Evolutionary conservation across 2,113 vertebrate species (phyloP).

Genomic region (Vimba vimba): DNA sequence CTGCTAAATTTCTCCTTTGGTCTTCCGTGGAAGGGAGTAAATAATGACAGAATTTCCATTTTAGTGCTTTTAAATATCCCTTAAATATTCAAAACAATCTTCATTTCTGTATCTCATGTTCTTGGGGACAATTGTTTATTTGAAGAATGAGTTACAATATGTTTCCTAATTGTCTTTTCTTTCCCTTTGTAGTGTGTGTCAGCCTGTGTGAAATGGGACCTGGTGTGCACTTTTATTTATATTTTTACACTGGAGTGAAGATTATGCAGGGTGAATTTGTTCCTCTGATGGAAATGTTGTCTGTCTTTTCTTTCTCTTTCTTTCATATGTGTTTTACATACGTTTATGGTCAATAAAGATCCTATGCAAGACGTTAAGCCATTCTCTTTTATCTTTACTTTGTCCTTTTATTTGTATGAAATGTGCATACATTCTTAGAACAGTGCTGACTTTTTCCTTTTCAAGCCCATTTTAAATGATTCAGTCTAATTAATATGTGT

Average conservation of each 20-base stretch:
- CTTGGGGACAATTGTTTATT: neutral
- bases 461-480: neutral
- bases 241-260: slow-evolving; percentile 21
- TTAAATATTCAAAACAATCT: neutral
- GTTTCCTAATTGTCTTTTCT: slow-evolving; percentile 52
- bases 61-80: neutral
- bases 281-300: slow-evolving; percentile 26
- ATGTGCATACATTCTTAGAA: neutral
- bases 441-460: neutral
- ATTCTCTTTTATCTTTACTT: neutral
- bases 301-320: neutral
- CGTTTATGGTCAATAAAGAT: slow-evolving; percentile 67
- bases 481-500: neutral
- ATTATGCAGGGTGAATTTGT: neutral
- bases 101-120: neutral
- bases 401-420: neutral
- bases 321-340: slow-evolving; percentile 48
- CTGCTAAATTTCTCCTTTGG: neutral
- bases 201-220: slow-evolving; percentile 50
- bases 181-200: slow-evolving; percentile 51
- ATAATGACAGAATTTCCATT: neutral
- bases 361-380: slow-evolving; percentile 70
- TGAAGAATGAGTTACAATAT: neutral
- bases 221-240: slow-evolving; percentile 66
- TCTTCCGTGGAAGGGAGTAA: neutral